Evolutionary conservation across 2,797 vertebrate genomes (phyloP).

Genomic region (Eulemur mongoz): DNA sequence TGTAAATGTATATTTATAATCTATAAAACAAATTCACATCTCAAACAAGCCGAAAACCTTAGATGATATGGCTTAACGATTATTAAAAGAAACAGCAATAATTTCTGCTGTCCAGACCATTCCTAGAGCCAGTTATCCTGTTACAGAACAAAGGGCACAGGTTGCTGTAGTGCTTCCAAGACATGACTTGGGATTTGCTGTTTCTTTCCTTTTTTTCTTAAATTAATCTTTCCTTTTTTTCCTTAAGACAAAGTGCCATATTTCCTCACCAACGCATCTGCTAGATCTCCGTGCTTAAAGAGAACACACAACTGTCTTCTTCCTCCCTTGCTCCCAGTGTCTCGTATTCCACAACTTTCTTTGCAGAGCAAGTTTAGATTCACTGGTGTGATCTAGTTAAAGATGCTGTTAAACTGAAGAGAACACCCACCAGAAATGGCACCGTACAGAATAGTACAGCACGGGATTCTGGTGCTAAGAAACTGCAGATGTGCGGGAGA

Average conservation of each 20-base stretch:
- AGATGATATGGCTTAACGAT: conserved; percentile 90
- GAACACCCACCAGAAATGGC: conserved; percentile 24
- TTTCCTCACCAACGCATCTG: conserved; percentile 78
- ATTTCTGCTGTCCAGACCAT: conserved; percentile 82
- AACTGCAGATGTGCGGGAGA: conserved; percentile 28
- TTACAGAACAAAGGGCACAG: conserved; percentile 72
- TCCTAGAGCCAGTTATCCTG: conserved; percentile 49
- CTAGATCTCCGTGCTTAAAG: conserved; percentile 55
- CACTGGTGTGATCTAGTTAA: conserved; percentile 46
- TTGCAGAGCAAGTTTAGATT: conserved; percentile 1
- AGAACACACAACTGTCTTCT: conserved; percentile 46
- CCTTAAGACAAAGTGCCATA: conserved; percentile 77
- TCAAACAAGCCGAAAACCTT: conserved; percentile 87
- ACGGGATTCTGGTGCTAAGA: conserved; percentile 51
- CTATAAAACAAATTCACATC: conserved; percentile 90
- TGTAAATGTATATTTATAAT: conserved; percentile 88
- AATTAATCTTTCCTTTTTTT: neutral
- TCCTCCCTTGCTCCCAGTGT: neutral
- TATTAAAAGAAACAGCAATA: conserved; percentile 86
- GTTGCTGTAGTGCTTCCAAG: conserved; percentile 81
- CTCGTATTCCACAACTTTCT: conserved; percentile 32
- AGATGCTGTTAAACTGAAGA: conserved; percentile 40
- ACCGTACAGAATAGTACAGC: neutral
- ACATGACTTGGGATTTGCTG: neutral
- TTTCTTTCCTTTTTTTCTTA: neutral